phyloP scores from a whole-genome alignment of 2,888 invertebrate genomes.

The Phyllotreta striolata region DNA sequence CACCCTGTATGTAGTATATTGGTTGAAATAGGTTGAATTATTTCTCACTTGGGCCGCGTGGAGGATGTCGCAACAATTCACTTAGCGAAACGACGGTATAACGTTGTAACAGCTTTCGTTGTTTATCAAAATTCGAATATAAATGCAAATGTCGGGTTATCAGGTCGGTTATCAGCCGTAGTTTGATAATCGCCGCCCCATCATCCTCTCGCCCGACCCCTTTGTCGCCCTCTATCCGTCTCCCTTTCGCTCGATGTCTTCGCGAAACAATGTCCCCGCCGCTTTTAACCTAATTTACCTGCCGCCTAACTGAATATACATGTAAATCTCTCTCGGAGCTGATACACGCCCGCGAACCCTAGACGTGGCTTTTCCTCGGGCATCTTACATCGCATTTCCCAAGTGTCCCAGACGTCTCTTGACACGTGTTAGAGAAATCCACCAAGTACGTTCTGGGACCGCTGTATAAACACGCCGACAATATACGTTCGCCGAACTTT shows the following conservation, averaged over 20 bases:
- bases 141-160: slow-evolving; percentile 57
- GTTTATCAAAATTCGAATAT: slow-evolving; percentile 58
- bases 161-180: slow-evolving; percentile 52
- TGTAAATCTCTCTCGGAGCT: slow-evolving; percentile 52
- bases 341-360: slow-evolving; percentile 44
- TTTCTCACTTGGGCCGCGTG: background rate
- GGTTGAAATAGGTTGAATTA: too few relatives aligned
- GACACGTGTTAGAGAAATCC: slow-evolving; percentile 44
- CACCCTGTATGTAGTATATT: too few relatives aligned
- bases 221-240: too few relatives aligned
- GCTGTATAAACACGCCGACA: slow-evolving; percentile 13
- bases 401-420: slow-evolving; percentile 37
- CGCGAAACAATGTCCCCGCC: slow-evolving; percentile 55
- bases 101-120: slow-evolving; percentile 53
- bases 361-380: slow-evolving; percentile 38
- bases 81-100: slow-evolving; percentile 36
- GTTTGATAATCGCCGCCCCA: slow-evolving; percentile 50
- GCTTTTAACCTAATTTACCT: slow-evolving; percentile 59
- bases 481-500: slow-evolving; percentile 9
- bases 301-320: slow-evolving; percentile 58
- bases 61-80: slow-evolving; percentile 32
- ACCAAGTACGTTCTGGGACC: slow-evolving; percentile 29
- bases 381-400: slow-evolving; percentile 42
- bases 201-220: slow-evolving; percentile 43
- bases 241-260: too few relatives aligned